Base-by-base conservation (phyloP, 2,888 invertebrate species). In the Marronus borbonicus region DNA sequence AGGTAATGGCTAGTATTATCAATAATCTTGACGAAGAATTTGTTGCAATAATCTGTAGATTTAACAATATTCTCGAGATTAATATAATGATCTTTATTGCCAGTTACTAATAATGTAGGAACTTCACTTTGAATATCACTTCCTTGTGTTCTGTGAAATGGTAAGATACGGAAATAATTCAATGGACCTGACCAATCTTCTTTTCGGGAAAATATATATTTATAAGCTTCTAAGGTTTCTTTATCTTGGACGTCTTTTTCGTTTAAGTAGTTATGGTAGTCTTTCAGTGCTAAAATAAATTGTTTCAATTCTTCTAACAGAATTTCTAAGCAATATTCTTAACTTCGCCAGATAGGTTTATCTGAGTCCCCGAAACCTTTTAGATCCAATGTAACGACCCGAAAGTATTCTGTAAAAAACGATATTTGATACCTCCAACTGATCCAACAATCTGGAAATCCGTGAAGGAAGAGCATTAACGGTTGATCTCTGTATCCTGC, bases 401-500 rank as follows among this genome's bases (percentile, higher is more conserved):
- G 94, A 85, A 87, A 91, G 80, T 89, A 85, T 78, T 86, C 83
- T 12, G 88, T 85, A 44, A 90, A 81, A n/a, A 86, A 84, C 3
- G 86, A 86, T 50, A 89, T 88, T 85, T 89, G 88, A 85, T 93
- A 90, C 80, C 94, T 88, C 95, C 95, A 96, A 36, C 93, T 92
- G 81, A 94, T 90, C 95, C 95, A 96, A 86, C 94, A 95, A 84
- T 95, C 95, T 2, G 95, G 95, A 86, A 95, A 95, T 12, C 95
- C 95, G 87, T 96, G 95, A 1, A 96, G 88, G 64, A 95, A 90
- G 55, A 96, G 86, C 81, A 95, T 86, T 44, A 94, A 88, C 0
- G 93, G 94, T 81, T 91, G 90, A 49, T 89, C 88, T 78, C 89
- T 89, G 52, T 89, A 86, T 1, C 95, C 95, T 44, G 92, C 90